phyloP scores from a whole-genome alignment of 2,888 invertebrate species.

The Caradrina clavipalpis region DNA sequence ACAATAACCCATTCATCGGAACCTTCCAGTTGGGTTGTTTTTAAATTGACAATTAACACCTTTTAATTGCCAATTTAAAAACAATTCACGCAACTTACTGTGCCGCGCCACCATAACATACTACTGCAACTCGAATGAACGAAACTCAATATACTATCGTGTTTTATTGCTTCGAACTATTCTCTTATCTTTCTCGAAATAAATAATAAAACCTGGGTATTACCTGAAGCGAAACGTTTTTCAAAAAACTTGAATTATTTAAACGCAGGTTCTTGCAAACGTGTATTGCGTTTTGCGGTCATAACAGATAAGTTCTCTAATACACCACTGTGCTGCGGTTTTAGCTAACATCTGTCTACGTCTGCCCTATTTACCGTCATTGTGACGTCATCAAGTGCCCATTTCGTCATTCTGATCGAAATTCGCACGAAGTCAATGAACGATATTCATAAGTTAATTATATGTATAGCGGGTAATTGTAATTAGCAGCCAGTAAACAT shows the following conservation, averaged over 20 bases:
- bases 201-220: constrained; percentile 4
- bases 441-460: constrained; percentile 40
- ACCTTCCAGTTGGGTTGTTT: too few relatives aligned
- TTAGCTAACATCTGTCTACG: constrained; percentile 41
- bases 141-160: constrained; percentile 12
- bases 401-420: neutral
- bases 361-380: constrained; percentile 27
- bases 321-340: constrained; percentile 46
- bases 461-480: constrained; percentile 18
- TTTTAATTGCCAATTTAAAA: constrained; percentile 27
- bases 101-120: constrained; percentile 29
- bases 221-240: constrained; percentile 33
- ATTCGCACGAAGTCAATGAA: constrained; percentile 32
- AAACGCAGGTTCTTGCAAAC: constrained; percentile 14
- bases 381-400: constrained; percentile 41
- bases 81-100: constrained; percentile 32
- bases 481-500: constrained; percentile 20
- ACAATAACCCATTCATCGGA: constrained; percentile 5
- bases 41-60: too few relatives aligned
- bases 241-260: constrained; percentile 26
- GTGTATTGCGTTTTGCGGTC: constrained; percentile 65
- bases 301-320: constrained; percentile 52
- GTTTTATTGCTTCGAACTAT: neutral
- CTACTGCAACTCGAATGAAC: constrained; percentile 3
- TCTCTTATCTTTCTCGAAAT: neutral